Conservation (phyloP, 2,888 invertebrate genomes). For the Tenthredo livida region DNA sequence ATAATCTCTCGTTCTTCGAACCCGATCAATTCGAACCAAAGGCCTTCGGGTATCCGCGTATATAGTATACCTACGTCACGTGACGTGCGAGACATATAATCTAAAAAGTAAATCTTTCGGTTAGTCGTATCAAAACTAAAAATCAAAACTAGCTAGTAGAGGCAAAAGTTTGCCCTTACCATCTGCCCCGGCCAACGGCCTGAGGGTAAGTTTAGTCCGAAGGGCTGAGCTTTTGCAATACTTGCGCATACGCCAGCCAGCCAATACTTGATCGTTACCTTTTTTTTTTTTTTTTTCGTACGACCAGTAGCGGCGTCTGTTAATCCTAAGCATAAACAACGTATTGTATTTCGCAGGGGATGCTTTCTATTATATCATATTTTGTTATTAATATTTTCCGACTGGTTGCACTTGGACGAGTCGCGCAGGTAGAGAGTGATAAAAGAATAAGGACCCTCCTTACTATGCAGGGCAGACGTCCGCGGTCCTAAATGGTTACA, state of each 20-base stretch:
- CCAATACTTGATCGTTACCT: constrained; percentile 34
- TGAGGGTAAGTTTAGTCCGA: constrained; percentile 17
- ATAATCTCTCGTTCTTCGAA: not conserved
- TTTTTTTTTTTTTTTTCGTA: not conserved
- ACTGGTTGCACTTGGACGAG: constrained; percentile 74
- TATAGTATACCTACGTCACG: not conserved
- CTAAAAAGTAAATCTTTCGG: constrained; percentile 42
- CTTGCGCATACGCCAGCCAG: not conserved
- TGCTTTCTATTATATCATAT: constrained; percentile 77
- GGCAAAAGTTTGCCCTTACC: constrained; percentile 33
- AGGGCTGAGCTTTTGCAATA: constrained; percentile 6
- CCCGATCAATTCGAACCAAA: not conserved
- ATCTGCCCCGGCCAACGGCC: constrained; percentile 15
- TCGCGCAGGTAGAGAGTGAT: constrained; percentile 27
- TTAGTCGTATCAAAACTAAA: constrained; percentile 31
- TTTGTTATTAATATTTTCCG: constrained; percentile 78
- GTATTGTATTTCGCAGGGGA: constrained; percentile 75
- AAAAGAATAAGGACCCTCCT: constrained; percentile 14
- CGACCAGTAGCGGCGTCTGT: constrained; percentile 62
- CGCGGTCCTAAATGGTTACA: constrained; percentile 14
- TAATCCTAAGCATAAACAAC: constrained; percentile 77
- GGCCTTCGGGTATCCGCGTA: not conserved
- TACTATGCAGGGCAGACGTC: not conserved
- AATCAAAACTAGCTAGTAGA: constrained; percentile 41
- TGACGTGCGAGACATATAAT: constrained; percentile 19